Percentiles rank a stretch among this genome's conserved stretches.
phyloP scores from a whole-genome alignment of 2,113 vertebrate genomes.

The Pterocles orientalis region DNA sequence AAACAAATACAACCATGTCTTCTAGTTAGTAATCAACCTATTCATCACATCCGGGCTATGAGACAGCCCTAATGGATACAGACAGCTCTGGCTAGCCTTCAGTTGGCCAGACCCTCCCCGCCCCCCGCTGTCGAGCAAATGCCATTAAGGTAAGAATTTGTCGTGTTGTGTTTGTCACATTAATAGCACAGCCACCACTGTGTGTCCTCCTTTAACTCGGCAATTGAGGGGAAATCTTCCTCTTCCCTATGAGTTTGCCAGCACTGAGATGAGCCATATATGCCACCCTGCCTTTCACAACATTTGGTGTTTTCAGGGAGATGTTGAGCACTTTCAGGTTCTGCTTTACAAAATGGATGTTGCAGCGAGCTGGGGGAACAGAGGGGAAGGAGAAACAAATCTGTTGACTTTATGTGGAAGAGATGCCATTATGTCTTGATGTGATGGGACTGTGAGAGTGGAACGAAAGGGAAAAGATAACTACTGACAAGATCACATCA shows the following conservation, averaged over 20 bases:
- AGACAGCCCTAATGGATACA: neutral
- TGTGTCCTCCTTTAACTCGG: neutral
- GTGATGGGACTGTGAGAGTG: neutral
- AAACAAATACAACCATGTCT: neutral
- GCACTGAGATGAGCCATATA: neutral
- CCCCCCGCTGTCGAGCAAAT: neutral
- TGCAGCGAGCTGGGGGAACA: neutral
- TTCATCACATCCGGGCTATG: rapidly evolving
- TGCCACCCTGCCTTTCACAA: neutral
- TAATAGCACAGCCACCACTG: neutral
- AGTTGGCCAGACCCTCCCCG: neutral
- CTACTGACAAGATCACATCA: neutral
- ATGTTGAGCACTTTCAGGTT: neutral
- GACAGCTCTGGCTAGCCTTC: neutral
- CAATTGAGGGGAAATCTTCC: neutral
- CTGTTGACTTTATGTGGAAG: neutral
- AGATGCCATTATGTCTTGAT: neutral
- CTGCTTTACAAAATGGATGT: neutral
- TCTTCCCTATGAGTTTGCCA: neutral
- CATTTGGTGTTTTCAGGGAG: neutral
- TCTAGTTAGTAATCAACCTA: neutral
- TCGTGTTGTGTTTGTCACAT: neutral
- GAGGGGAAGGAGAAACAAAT: neutral
- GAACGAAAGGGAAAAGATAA: slow-evolving; percentile 2
- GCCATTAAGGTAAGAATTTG: neutral